Evolutionary conservation across 2,888 invertebrate genomes (phyloP).

Genomic region (Tenthredo mesomela): DNA sequence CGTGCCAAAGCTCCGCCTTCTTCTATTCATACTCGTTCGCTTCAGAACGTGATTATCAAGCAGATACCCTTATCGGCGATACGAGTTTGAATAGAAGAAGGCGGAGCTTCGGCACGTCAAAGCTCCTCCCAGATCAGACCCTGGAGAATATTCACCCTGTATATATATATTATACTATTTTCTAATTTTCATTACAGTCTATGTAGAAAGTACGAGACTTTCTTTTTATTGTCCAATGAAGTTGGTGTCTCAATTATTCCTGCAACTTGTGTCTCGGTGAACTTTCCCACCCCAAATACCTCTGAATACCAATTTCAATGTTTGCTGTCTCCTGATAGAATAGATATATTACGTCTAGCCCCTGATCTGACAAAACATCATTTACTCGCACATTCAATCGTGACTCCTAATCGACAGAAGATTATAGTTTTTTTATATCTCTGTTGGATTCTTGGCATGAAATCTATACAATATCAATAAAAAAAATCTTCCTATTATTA

Average conservation of each 20-base stretch:
- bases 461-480: not conserved
- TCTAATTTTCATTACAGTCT: conserved; percentile 10
- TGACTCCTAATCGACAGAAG: conserved; percentile 23
- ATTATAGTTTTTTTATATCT: not conserved
- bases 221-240: conserved; percentile 48
- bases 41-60: too few species aligned
- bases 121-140: too few species aligned
- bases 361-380: conserved; percentile 72
- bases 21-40: too few species aligned
- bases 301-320: conserved; percentile 70
- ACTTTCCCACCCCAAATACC: conserved; percentile 65
- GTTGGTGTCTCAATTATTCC: conserved; percentile 64
- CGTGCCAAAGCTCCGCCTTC: too few species aligned
- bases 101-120: too few species aligned
- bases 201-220: not conserved
- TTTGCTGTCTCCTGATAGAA: conserved; percentile 76
- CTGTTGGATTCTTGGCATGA: not conserved
- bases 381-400: conserved; percentile 30
- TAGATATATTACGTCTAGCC: conserved; percentile 70
- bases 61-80: too few species aligned
- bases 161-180: not conserved
- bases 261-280: conserved; percentile 67
- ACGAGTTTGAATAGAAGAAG: too few species aligned
- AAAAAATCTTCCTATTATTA: not conserved
- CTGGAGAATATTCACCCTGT: too few species aligned